Base-by-base conservation (phyloP, 2,113 vertebrate genomes). In the Cyprinus carpio region DNA sequence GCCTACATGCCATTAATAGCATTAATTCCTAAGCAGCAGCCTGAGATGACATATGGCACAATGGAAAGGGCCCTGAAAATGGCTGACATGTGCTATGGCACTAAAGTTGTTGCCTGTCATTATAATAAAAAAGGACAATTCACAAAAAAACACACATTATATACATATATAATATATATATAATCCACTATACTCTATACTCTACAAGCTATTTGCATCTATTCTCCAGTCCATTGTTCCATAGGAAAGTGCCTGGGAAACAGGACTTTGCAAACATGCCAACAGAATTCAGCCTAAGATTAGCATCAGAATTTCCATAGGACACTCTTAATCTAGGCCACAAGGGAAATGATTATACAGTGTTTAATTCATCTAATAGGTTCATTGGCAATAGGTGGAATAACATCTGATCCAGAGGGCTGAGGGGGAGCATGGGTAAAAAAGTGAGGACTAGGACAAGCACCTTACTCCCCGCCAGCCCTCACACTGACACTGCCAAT, bases 371-470 rank as follows among this genome's bases (percentile, higher is more conserved):
- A 81, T 84, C 90, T 92, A 92, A 95, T 92, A 90, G 91, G 84
- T 94, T 93, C 90, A 92, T 90, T 91, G 94, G 90, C 91, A 93
- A 91, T 91, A 89, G 91, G 88, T 91, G 92, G 93, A 95, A 94
- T 92, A 96, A 94, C 96, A 94, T 84, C 87, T 91, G 94, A 96
- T 95, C 94, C 93, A 92, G 83, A 90, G 90, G 91, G 92, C 95
- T 93, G 92, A 92, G 91, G 91, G 90, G 95, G 93, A 95, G 92
- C 87, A 88, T 89, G 86, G 82, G 23, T 90, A 91, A 92, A 89
- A 92, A 92, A 91, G 91, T 92, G 88, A 89, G 87, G 95, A 95
- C 86, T 88, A 84, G 94, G 93, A 92, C 94, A 90, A 87, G 93
- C 92, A 92, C 89, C 91, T 93, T 92, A 82, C 83, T 92, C 83